phyloP scores from a whole-genome alignment of 2,888 invertebrate genomes.

The Dynastes tityus region DNA sequence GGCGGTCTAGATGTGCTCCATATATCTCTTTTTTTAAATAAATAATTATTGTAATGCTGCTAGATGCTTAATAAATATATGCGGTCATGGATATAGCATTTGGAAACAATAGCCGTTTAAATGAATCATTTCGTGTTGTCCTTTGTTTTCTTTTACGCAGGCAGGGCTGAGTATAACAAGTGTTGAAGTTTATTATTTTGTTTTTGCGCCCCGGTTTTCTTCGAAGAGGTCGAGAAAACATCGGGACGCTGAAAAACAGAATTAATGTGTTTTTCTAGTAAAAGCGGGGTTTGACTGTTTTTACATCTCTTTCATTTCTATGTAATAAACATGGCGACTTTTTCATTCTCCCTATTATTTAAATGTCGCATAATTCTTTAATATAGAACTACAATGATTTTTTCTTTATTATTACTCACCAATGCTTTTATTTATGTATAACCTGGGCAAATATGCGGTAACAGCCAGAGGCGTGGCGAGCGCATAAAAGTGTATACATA shows the following conservation, averaged over 20 bases:
- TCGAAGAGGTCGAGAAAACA: constrained; percentile 3
- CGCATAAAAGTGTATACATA: too few relatives aligned
- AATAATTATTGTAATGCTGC: neutral
- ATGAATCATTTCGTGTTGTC: neutral
- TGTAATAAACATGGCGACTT: constrained; percentile 1
- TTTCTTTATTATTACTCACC: neutral
- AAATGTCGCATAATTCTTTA: neutral
- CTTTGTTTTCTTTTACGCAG: neutral
- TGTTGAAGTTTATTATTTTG: constrained; percentile 37
- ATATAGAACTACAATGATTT: neutral
- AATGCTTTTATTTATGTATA: neutral
- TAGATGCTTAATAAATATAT: neutral
- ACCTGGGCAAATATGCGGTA: too few relatives aligned
- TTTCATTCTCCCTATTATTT: neutral
- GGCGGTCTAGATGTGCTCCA: neutral
- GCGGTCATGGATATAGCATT: neutral
- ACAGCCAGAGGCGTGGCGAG: too few relatives aligned
- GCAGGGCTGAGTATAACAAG: neutral
- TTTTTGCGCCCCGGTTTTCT: constrained; percentile 27
- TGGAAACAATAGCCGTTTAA: neutral
- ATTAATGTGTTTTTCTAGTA: constrained; percentile 31
- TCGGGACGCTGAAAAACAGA: constrained; percentile 19
- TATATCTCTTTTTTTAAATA: neutral
- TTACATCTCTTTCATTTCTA: neutral
- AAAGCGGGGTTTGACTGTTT: neutral